phyloP scores from a whole-genome alignment of 2,113 vertebrate genomes.

The Elanoides forficatus region DNA sequence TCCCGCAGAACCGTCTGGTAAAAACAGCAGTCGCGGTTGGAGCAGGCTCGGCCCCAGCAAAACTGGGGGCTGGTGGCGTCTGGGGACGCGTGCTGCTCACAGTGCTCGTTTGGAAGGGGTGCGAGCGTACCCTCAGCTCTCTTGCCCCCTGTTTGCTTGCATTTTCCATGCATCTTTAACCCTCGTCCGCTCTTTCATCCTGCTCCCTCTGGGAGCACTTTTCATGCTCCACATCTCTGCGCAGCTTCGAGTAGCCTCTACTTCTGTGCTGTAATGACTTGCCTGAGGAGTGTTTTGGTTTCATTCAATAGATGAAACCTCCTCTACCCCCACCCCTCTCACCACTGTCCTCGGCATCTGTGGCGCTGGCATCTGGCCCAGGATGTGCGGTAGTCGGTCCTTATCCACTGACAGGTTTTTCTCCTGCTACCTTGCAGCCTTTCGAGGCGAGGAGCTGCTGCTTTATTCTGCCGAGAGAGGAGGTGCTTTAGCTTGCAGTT shows the following conservation, averaged over 20 bases:
- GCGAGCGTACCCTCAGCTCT: neutral
- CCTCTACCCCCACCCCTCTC: neutral
- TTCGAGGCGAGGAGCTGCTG: neutral
- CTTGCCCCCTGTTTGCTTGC: neutral
- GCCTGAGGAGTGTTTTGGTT: neutral
- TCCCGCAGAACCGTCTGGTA: neutral
- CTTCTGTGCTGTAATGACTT: neutral
- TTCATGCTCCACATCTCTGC: neutral
- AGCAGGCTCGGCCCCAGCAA: neutral
- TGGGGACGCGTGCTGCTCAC: accelerated
- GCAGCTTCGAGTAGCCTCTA: neutral
- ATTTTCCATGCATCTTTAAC: neutral
- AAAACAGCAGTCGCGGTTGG: neutral
- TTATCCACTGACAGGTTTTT: neutral
- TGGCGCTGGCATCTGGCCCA: neutral
- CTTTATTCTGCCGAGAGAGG: neutral
- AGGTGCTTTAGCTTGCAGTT: slow-evolving; percentile 6
- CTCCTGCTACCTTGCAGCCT: neutral
- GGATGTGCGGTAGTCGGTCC: neutral
- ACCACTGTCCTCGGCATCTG: neutral
- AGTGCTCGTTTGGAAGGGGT: accelerated
- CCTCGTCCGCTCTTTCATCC: accelerated
- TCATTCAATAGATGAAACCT: neutral
- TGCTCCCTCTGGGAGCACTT: neutral
- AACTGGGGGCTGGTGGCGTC: neutral